A percentile compares a stretch with the other conserved stretches of the same genome.
phyloP scores from a whole-genome alignment of 2,888 invertebrate genomes.

The Steinernema scapterisci region DNA sequence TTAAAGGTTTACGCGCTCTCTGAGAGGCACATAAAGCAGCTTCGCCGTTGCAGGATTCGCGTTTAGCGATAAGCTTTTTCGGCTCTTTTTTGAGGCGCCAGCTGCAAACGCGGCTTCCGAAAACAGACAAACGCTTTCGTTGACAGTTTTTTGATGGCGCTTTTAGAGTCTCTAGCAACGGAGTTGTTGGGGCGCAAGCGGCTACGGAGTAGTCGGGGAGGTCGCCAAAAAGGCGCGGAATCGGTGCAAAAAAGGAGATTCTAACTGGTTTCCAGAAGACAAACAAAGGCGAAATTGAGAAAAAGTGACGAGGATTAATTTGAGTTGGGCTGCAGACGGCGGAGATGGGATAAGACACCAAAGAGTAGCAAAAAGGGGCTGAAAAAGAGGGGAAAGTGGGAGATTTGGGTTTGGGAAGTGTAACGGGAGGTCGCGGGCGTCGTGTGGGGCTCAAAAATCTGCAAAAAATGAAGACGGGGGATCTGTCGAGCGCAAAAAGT shows the following conservation, averaged over 20 bases:
- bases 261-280: not conserved
- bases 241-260: not conserved
- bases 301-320: not conserved
- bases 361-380: not conserved
- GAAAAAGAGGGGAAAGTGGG: not conserved
- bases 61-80: slow-evolving; percentile 9
- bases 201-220: no score
- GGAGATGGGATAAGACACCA: no score
- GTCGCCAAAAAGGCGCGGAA: no score
- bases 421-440: no score
- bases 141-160: not conserved
- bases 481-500: no score
- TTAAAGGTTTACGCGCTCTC: not conserved
- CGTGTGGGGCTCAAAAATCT: no score
- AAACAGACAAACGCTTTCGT: not conserved
- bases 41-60: not conserved
- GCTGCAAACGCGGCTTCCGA: not conserved
- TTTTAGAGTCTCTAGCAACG: no score
- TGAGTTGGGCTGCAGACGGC: not conserved
- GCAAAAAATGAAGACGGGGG: no score
- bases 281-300: not conserved
- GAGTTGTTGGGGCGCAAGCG: no score
- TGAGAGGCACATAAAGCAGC: not conserved
- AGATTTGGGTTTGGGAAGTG: not conserved
- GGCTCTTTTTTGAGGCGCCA: not conserved